Conservation (phyloP, 2,797 vertebrate genomes). For the Enteromius thamalakanensis region DNA sequence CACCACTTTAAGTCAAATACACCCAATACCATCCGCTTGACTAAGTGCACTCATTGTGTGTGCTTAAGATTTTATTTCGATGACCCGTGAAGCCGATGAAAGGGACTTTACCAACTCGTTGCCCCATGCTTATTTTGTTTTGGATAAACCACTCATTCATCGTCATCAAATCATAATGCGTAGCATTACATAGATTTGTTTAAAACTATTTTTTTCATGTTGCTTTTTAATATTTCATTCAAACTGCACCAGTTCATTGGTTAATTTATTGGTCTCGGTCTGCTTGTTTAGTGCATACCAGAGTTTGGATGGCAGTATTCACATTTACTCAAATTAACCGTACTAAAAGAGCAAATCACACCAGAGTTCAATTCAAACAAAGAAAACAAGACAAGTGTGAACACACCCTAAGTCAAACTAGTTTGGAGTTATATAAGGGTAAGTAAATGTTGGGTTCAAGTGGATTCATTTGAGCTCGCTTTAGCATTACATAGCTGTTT, state of each 20-base stretch:
- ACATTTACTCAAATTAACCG: neutral
- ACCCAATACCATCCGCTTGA: neutral
- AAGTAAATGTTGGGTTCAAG: neutral
- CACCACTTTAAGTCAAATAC: neutral
- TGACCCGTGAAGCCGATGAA: neutral
- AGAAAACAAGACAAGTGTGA: neutral
- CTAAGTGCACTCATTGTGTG: neutral
- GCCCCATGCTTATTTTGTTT: neutral
- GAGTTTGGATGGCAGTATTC: neutral
- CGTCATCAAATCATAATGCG: neutral
- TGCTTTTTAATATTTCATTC: neutral
- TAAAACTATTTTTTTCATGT: neutral
- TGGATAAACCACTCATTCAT: neutral
- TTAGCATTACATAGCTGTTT: constrained; percentile 63
- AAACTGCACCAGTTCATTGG: neutral
- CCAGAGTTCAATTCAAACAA: neutral
- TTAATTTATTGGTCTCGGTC: neutral
- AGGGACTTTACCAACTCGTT: neutral
- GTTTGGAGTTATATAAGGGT: neutral
- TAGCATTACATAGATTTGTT: neutral
- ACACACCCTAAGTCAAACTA: neutral
- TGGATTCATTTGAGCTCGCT: constrained; percentile 59
- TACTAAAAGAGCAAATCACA: neutral
- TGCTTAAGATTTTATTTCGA: neutral
- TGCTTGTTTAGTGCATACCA: neutral